Conservation (phyloP, 2,113 vertebrate genomes). For the Prunella fulvescens region DNA sequence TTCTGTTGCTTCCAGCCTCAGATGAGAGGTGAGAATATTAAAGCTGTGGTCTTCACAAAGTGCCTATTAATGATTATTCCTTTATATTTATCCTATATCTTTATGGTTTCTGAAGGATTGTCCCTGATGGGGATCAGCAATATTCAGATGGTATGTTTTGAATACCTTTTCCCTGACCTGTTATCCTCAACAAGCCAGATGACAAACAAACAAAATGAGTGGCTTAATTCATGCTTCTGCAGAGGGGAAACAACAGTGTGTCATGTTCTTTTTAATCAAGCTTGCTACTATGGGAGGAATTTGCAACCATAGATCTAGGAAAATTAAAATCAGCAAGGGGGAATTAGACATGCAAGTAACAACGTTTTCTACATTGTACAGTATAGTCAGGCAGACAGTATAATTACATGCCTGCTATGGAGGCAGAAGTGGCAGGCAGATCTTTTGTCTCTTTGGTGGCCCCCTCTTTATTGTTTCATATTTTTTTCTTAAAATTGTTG, state of each 20-base stretch:
- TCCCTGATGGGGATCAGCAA: constrained; percentile 54
- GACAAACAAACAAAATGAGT: constrained; percentile 69
- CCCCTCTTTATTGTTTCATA: constrained; percentile 70
- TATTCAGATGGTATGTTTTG: constrained; percentile 49
- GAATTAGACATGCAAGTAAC: constrained; percentile 90
- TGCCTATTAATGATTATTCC: constrained; percentile 23
- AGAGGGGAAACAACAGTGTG: constrained; percentile 55
- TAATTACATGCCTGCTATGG: constrained; percentile 81
- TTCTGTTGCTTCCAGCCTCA: constrained; percentile 36
- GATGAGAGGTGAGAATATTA: constrained; percentile 55
- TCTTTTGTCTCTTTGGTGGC: constrained; percentile 84
- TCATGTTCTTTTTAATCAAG: constrained; percentile 71
- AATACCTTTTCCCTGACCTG: constrained; percentile 58
- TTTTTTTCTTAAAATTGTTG: constrained; percentile 72
- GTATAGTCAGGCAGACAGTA: constrained; percentile 83
- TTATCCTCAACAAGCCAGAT: constrained; percentile 60
- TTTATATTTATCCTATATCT: constrained; percentile 26
- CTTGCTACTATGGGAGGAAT: constrained; percentile 71
- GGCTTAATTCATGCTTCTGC: constrained; percentile 75
- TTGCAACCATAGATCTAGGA: constrained; percentile 73
- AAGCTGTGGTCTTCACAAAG: constrained; percentile 69
- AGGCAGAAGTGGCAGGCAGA: constrained; percentile 83
- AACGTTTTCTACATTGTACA: constrained; percentile 90
- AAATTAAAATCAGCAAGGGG: constrained; percentile 71
- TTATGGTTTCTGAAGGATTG: constrained; percentile 51